Base-by-base conservation (phyloP, 2,797 vertebrate species). In the Hypotaenidia okinawae region DNA sequence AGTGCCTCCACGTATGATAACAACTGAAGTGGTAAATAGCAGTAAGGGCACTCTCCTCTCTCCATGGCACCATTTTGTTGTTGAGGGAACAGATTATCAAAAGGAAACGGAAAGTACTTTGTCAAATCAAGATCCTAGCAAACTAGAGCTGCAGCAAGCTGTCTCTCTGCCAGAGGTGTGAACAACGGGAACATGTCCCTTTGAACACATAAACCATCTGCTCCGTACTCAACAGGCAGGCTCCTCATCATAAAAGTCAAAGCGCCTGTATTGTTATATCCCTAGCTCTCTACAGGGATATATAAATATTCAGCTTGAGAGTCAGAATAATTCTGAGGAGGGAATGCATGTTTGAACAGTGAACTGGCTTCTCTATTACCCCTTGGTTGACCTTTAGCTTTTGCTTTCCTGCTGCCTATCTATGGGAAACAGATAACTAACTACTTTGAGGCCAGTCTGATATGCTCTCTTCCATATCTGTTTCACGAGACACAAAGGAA, bases 131-230 rank as follows among this genome's bases (percentile, higher is more conserved):
- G 72, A 33, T 90, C 30, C 22, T 21, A 80, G 93, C 94, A 96
- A 96, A 96, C 93, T 90, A 87, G 94, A 96, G 57, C 78, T 85
- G 74, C 80, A 90, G 80, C 89, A 96, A 97, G 87, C 97, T 97
- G 91, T 96, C 89, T 95, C 69, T 93, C 93, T 97, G 95, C 91
- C 68, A 93, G 94, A 97, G 96, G 95, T 96, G 97, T 95, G 97
- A 98, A 97, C 94, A 96, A 87, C 18, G 13, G 93, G 27, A 95
- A 95, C 25, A 43, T 91, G 95, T 97, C 96, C 96, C 96, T 92
- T 57, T 86, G 95, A 97, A 94, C 85, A 89, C 92, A 96, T 84
- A 94, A 98, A 97, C 97, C 96, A 96, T 96, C 97, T 98, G 95
- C 94, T 97, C 94, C 72, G 93, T 94, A 37, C 96, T 95, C 95